Percentiles rank a stretch among this genome's conserved stretches.
These are phyloP conservation scores for Magallana angulata DNA, from an alignment of 1,140 invertebrate species.

Conservation along the genomic window DNA sequence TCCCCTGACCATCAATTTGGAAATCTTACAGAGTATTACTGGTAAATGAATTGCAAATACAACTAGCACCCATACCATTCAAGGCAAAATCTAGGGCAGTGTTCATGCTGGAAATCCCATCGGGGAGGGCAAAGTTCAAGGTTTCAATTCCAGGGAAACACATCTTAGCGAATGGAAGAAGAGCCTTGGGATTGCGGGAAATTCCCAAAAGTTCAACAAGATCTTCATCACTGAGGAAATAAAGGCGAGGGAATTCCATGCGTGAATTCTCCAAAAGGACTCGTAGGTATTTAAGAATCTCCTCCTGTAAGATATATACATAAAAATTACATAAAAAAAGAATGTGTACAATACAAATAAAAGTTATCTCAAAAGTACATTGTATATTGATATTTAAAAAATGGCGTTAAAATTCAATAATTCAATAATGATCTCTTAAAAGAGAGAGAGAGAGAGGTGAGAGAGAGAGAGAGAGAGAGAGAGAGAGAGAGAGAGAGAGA, in stretches of 20 bases:
- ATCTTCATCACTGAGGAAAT: slow-evolving; percentile 77
- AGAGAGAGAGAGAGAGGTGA: too few relatives aligned
- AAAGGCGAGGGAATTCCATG: slow-evolving; percentile 75
- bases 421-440: too few relatives aligned
- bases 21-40: too few relatives aligned
- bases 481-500: too few relatives aligned
- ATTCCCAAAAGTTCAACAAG: slow-evolving; percentile 75
- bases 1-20: too few relatives aligned
- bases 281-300: slow-evolving; percentile 73
- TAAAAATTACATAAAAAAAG: not conserved
- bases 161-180: slow-evolving; percentile 73
- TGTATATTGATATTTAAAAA: too few relatives aligned
- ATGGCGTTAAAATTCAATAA: too few relatives aligned
- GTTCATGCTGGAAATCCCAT: slow-evolving; percentile 67
- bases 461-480: too few relatives aligned
- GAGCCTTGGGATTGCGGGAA: slow-evolving; percentile 75
- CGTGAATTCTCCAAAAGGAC: slow-evolving; percentile 68
- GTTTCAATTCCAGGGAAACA: slow-evolving; percentile 77
- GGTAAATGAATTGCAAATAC: too few relatives aligned
- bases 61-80: slow-evolving; percentile 67
- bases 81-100: slow-evolving; percentile 74
- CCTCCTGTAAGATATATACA: slow-evolving; percentile 67
- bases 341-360: too few relatives aligned
- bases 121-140: slow-evolving; percentile 73
- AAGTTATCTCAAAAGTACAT: too few relatives aligned